phyloP scores from a whole-genome alignment of 2,888 invertebrate species.

The Selenia dentaria region DNA sequence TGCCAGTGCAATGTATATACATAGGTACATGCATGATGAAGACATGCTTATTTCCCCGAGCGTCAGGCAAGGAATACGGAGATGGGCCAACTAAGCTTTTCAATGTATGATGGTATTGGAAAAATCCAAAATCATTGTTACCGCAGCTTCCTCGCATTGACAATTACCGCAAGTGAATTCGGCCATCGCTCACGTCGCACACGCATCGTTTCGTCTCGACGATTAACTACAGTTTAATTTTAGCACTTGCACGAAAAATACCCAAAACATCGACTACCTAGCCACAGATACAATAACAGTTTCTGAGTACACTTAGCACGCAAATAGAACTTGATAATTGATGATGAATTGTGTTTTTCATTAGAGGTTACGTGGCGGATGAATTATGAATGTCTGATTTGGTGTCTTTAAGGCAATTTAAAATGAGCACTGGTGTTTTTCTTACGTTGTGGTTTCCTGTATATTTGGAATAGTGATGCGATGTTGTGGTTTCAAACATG shows the following conservation, averaged over 20 bases:
- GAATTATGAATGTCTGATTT: conserved; percentile 17
- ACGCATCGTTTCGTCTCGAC: conserved; percentile 61
- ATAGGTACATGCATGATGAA: too few species aligned
- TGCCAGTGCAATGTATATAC: too few species aligned
- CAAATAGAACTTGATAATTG: conserved; percentile 39
- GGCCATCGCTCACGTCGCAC: conserved; percentile 72
- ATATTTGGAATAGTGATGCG: too few species aligned
- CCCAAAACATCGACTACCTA: conserved; percentile 21
- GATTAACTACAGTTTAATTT: conserved; percentile 71
- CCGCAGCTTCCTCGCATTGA: conserved; percentile 55
- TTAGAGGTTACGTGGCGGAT: conserved; percentile 9
- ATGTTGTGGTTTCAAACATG: too few species aligned
- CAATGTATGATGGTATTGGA: too few species aligned
- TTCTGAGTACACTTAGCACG: conserved; percentile 5
- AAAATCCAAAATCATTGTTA: conserved; percentile 36
- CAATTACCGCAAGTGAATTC: conserved; percentile 75
- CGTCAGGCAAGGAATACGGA: too few species aligned
- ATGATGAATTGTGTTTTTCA: conserved; percentile 35
- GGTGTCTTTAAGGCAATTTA: background rate
- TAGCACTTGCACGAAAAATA: conserved; percentile 59
- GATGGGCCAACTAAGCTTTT: too few species aligned
- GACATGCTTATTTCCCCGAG: too few species aligned
- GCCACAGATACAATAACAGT: background rate
- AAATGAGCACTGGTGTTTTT: background rate
- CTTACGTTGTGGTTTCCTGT: conserved; percentile 1